A percentile compares a stretch with the other conserved stretches of the same genome.
Evolutionary conservation across 2,888 invertebrate genomes (phyloP).

Genomic region (Cosmopolites sordidus): DNA sequence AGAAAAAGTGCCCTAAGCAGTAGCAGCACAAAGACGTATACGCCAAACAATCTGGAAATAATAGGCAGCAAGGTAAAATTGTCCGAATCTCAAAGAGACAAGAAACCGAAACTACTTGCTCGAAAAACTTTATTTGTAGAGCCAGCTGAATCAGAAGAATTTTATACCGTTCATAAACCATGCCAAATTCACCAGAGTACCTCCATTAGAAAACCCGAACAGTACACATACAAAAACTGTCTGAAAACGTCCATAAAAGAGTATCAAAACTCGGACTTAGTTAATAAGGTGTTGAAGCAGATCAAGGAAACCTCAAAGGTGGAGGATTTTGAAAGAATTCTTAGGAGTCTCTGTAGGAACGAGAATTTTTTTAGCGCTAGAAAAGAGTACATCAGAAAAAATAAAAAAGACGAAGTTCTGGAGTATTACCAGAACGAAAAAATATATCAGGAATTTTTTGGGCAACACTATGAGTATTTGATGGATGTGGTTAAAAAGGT

Average conservation of each 20-base stretch:
- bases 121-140: conserved; percentile 25
- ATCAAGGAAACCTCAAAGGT: conserved; percentile 58
- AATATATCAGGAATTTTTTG: conserved; percentile 53
- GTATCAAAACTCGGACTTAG: conserved; percentile 34
- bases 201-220: neutral
- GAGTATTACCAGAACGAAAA: conserved; percentile 50
- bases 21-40: conserved; percentile 19
- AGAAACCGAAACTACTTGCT: conserved; percentile 15
- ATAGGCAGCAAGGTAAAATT: conserved; percentile 30
- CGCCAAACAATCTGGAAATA: conserved; percentile 29
- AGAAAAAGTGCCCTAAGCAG: conserved; percentile 22
- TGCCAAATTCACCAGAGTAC: neutral
- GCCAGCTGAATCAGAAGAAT: conserved; percentile 11
- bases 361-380: conserved; percentile 37
- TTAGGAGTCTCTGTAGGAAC: conserved; percentile 45
- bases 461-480: conserved; percentile 49
- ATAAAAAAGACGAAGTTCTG: conserved; percentile 45
- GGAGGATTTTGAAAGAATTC: conserved; percentile 60
- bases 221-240: conserved; percentile 6
- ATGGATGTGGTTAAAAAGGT: conserved; percentile 36
- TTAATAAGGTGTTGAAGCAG: conserved; percentile 46
- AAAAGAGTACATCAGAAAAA: conserved; percentile 40
- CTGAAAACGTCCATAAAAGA: conserved; percentile 36
- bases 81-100: conserved; percentile 7
- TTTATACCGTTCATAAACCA: conserved; percentile 6